Evolutionary conservation across 1,140 invertebrate species (phyloP).

Genomic region (Anthonomus grandis): DNA sequence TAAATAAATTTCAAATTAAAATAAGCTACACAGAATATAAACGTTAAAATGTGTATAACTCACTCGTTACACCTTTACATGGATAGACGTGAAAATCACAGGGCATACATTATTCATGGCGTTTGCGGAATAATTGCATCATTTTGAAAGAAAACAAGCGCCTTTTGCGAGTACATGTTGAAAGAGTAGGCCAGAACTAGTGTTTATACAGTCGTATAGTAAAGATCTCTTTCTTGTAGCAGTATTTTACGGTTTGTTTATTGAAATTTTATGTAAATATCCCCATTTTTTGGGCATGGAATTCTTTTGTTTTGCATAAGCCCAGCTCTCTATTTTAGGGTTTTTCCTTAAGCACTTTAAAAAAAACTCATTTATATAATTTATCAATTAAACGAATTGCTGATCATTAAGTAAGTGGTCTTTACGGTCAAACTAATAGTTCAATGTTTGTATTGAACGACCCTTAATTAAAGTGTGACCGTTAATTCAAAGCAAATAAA

Average conservation of each 20-base stretch:
- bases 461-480: too few relatives aligned
- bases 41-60: neutral
- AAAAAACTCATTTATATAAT: too few relatives aligned
- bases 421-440: too few relatives aligned
- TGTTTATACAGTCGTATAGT: neutral
- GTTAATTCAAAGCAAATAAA: too few relatives aligned
- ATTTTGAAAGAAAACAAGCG: constrained; percentile 8
- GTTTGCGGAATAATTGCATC: constrained; percentile 10
- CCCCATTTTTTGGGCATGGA: too few relatives aligned
- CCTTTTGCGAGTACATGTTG: neutral
- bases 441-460: too few relatives aligned
- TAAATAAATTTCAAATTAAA: too few relatives aligned
- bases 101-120: constrained; percentile 3
- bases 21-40: neutral
- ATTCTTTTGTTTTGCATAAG: too few relatives aligned
- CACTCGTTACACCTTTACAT: neutral
- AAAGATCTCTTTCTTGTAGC: constrained; percentile 8
- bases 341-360: too few relatives aligned
- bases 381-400: too few relatives aligned
- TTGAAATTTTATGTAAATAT: constrained; percentile 14
- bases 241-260: constrained; percentile 10
- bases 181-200: neutral
- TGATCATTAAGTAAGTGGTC: too few relatives aligned
- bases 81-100: neutral
- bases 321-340: too few relatives aligned